phyloP scores from a whole-genome alignment of 2,113 vertebrate species.

The Notiomystis cincta region DNA sequence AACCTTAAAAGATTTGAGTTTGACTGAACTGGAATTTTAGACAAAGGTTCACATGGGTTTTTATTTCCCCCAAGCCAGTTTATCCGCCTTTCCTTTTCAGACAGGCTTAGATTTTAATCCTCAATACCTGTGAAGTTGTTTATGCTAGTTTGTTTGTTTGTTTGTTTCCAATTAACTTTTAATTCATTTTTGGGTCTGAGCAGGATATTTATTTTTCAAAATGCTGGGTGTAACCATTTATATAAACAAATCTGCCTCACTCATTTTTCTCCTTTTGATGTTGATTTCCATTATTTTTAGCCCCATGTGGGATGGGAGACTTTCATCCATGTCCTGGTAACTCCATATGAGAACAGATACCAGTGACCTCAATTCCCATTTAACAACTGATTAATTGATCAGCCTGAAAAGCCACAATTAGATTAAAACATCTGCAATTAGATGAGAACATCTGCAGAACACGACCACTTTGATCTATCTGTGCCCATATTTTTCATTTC shows the following conservation, averaged over 20 bases:
- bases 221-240: conserved; percentile 35
- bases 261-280: conserved; percentile 39
- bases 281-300: conserved; percentile 29
- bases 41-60: conserved; percentile 48
- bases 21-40: conserved; percentile 42
- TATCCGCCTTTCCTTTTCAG: conserved; percentile 4
- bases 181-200: conserved; percentile 28
- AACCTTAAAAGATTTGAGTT: conserved; percentile 44
- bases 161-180: conserved; percentile 52
- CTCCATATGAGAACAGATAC: not conserved
- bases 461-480: not conserved
- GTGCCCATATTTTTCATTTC: not conserved
- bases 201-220: conserved; percentile 37
- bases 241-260: conserved; percentile 34
- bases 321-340: not conserved
- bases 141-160: conserved; percentile 46
- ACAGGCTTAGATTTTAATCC: conserved; percentile 41
- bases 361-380: not conserved
- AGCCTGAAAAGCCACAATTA: not conserved
- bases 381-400: not conserved
- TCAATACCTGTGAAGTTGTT: conserved; percentile 44
- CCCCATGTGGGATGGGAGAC: not conserved
- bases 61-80: conserved; percentile 34
- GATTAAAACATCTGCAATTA: not conserved
- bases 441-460: not conserved